These are phyloP conservation scores for Lucilia cuprina DNA, from an alignment of 1,140 invertebrate species.

Conservation along the genomic window DNA sequence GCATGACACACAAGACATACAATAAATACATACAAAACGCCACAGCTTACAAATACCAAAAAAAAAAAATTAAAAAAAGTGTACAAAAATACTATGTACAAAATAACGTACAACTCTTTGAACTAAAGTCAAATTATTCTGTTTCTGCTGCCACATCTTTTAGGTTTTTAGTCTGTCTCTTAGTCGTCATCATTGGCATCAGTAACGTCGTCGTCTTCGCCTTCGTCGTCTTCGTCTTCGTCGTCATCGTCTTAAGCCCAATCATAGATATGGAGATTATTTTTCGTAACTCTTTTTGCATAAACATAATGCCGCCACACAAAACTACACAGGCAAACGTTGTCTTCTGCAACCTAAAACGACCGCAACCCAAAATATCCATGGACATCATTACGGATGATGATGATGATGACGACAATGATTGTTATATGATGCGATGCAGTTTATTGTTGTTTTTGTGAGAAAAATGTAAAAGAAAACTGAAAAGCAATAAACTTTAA, in stretches of 20 bases:
- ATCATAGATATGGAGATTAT: conserved; percentile 5
- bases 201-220: not conserved
- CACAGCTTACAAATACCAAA: not conserved
- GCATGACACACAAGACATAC: conserved; percentile 1
- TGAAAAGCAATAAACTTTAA: not conserved
- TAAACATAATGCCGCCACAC: not conserved
- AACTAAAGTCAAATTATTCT: not conserved
- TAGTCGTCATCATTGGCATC: not conserved
- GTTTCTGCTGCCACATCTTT: not conserved
- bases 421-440: not conserved
- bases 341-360: not conserved
- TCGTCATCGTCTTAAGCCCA: not conserved
- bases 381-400: not conserved
- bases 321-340: not conserved
- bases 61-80: not conserved
- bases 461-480: not conserved
- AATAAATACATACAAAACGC: not conserved
- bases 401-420: not conserved
- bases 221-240: not conserved
- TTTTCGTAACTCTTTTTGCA: conserved; percentile 6
- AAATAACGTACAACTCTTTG: not conserved
- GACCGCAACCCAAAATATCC: not conserved
- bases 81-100: not conserved
- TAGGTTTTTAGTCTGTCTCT: not conserved
- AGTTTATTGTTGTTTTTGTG: not conserved